Conservation (phyloP, 2,797 vertebrate species). For the Urophycis tenuis region DNA sequence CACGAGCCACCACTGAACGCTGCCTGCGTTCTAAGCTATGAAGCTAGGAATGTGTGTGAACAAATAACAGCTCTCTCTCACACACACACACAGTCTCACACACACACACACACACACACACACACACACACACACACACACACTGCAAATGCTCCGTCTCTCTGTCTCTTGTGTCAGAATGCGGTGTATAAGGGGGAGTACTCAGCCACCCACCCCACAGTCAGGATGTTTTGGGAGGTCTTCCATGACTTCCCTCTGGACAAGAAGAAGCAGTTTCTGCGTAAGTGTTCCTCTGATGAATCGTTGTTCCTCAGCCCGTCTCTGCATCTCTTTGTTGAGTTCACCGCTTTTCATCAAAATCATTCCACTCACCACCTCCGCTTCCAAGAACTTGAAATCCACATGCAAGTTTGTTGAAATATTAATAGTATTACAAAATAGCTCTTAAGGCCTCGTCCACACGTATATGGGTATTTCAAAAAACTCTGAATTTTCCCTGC, state of each 20-base stretch:
- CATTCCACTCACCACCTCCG: too few relatives aligned
- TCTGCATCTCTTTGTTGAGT: background rate
- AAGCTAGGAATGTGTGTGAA: background rate
- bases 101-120: too few relatives aligned
- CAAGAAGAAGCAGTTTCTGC: conserved; percentile 95
- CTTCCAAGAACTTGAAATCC: too few relatives aligned
- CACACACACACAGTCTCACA: too few relatives aligned
- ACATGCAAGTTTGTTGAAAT: too few relatives aligned
- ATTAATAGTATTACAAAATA: too few relatives aligned
- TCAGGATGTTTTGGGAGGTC: conserved; percentile 93
- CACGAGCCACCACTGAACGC: background rate
- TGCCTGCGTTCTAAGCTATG: background rate
- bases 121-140: too few relatives aligned
- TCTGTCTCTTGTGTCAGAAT: conserved; percentile 64
- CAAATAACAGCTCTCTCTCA: background rate
- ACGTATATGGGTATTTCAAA: too few relatives aligned
- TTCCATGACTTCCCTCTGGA: conserved; percentile 94
- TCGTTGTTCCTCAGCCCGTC: background rate
- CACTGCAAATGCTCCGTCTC: background rate
- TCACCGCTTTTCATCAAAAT: too few relatives aligned
- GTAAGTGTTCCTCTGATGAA: conserved; percentile 68
- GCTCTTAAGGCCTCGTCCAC: too few relatives aligned
- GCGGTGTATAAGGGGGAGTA: conserved; percentile 92
- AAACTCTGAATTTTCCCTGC: too few relatives aligned
- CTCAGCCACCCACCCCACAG: conserved; percentile 84